Evolutionary conservation across 2,888 invertebrate species (phyloP).

Genomic region (Torymus aiolomorphi): DNA sequence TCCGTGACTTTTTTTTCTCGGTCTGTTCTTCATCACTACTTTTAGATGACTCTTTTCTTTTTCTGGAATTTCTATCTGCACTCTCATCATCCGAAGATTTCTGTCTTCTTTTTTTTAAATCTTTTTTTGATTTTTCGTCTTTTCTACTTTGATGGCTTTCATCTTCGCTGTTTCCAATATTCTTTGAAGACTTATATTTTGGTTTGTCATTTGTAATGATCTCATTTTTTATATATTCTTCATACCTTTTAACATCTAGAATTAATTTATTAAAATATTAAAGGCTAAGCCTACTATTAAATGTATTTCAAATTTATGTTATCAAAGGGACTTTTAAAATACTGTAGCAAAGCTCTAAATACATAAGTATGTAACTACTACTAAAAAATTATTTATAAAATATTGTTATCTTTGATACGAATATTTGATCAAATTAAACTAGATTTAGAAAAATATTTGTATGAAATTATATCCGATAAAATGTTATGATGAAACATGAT

Average conservation of each 20-base stretch:
- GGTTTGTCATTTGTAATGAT: conserved; percentile 24
- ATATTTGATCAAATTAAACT: too few relatives aligned
- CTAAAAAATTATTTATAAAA: too few relatives aligned
- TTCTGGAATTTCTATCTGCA: conserved; percentile 61
- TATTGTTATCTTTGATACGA: too few relatives aligned
- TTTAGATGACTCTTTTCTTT: conserved; percentile 62
- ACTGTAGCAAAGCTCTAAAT: neutral
- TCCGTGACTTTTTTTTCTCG: conserved; percentile 58
- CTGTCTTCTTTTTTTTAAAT: conserved; percentile 61
- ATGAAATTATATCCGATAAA: too few relatives aligned
- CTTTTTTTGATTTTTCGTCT: conserved; percentile 60
- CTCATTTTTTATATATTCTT: conserved; percentile 81
- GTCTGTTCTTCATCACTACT: conserved; percentile 62
- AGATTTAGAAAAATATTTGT: too few relatives aligned
- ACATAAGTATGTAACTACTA: too few relatives aligned
- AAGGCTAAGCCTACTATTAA: conserved; percentile 65
- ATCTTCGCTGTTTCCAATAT: conserved; percentile 65
- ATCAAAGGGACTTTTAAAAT: conserved; percentile 64
- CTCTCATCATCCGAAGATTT: conserved; percentile 61
- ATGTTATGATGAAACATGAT: too few relatives aligned
- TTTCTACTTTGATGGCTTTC: conserved; percentile 63
- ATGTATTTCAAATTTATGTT: conserved; percentile 32
- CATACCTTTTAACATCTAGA: conserved; percentile 84
- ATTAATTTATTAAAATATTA: conserved; percentile 68
- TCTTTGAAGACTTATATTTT: conserved; percentile 56